Base-by-base conservation (phyloP, 2,888 invertebrate species). In the Odontomyia ornata region DNA sequence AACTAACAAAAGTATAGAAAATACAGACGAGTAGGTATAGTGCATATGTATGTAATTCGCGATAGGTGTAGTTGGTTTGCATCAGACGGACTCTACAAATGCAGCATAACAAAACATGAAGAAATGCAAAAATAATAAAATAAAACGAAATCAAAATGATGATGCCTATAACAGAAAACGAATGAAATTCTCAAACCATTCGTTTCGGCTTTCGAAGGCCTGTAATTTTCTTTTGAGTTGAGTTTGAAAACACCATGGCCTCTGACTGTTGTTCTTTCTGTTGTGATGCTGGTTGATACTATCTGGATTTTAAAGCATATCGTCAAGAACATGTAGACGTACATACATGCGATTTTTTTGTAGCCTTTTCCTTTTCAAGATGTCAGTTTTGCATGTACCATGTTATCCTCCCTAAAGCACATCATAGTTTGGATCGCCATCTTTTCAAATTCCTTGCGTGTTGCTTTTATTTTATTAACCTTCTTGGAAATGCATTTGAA, bases 161-260 rank as follows among this genome's bases (percentile, higher is more conserved):
- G 52, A 52, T 52, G 52, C 52, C 67, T 52, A 25, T 23, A 56
- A 27, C 43, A 64, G 27, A 60, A 60, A 60, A 43, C 73, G 73
- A 73, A 60, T 75, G 46, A 76, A 79, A 78, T 76, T 76, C 72
- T 78, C 77, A 28, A 78, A 67, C 64, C 78, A 78, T 79, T 79
- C 79, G 78, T 78, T 79, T 79, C 79, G 79, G 79, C 79, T 78
- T 78, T 76, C 75, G 64, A 78, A 76, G 65, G 77, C 64, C 79
- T 79, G 73, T 79, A 79, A 79, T 79, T 79, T 79, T 76, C 72
- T 75, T 73, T 72, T 56, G 30, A 57, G 23, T 57, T 47, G 36
- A 36, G 36, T 36, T 36, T 36, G 73, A 73, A 47, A 69, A 60
- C 73, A 73, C 36, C 57, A 73, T 73, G 60, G 43, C 36, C 73